Percentiles rank a stretch among this genome's conserved stretches.
Conservation (phyloP, 2,113 vertebrate species). For the Panthera tigris region DNA sequence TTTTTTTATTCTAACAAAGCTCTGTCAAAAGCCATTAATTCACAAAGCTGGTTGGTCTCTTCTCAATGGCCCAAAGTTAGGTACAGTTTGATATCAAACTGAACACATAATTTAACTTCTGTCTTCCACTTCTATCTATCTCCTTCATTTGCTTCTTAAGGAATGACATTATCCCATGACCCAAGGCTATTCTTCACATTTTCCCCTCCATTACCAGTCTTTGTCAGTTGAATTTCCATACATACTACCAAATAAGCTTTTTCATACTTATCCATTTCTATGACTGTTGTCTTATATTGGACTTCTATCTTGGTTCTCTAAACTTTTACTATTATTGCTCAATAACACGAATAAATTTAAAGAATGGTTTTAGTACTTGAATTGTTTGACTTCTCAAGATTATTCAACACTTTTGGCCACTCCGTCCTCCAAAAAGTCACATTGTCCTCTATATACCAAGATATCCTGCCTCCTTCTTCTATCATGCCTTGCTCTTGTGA, state of each 20-base stretch:
- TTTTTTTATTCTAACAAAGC: background rate
- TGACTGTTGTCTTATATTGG: background rate
- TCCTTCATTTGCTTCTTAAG: background rate
- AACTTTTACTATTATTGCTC: background rate
- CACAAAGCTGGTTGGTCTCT: background rate
- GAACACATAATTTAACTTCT: background rate
- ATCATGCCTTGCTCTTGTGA: background rate
- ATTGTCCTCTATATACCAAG: background rate
- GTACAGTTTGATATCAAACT: background rate
- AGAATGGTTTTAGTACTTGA: background rate
- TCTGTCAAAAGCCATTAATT: background rate
- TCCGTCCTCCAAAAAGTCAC: background rate
- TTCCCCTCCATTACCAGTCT: background rate
- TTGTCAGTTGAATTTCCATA: background rate
- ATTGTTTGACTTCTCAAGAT: background rate
- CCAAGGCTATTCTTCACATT: background rate
- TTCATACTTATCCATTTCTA: background rate
- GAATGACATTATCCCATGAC: background rate
- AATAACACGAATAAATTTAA: background rate
- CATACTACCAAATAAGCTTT: background rate
- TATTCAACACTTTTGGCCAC: background rate
- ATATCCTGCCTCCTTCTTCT: background rate
- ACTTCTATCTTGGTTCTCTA: background rate
- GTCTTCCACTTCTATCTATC: background rate
- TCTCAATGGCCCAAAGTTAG: background rate